These are phyloP conservation scores for Trissolcus japonicus DNA, from an alignment of 2,888 invertebrate species.

Conservation along the genomic window DNA sequence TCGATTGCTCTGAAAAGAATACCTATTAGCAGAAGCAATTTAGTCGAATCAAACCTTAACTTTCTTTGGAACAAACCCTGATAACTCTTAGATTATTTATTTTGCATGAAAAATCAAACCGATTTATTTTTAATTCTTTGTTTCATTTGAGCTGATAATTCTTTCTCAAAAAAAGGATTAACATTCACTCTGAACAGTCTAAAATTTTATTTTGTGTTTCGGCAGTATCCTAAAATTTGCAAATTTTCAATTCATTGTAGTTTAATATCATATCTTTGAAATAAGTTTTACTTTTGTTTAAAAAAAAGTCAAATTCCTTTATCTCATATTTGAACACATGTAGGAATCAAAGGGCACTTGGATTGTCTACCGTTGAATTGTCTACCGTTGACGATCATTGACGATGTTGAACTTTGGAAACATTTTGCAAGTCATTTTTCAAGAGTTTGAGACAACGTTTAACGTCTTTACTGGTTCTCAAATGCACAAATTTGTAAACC, in stretches of 20 bases:
- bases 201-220: constrained; percentile 40
- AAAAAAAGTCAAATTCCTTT: no score
- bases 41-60: constrained; percentile 5
- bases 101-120: constrained; percentile 27
- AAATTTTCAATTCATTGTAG: constrained; percentile 53
- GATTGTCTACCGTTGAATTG: constrained; percentile 1
- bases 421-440: no score
- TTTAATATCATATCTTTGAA: background rate
- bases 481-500: no score
- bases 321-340: constrained; percentile 63
- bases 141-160: constrained; percentile 12
- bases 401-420: no score
- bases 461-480: no score
- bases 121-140: constrained; percentile 5
- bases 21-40: background rate
- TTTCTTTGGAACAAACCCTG: constrained; percentile 6
- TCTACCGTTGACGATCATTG: no score
- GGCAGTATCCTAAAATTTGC: constrained; percentile 72
- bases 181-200: constrained; percentile 21
- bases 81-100: constrained; percentile 20
- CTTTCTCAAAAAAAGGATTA: constrained; percentile 27
- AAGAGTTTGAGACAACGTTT: no score
- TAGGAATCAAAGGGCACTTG: constrained; percentile 67
- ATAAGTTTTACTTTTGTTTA: background rate
- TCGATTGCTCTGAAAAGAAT: no score